phyloP scores from a whole-genome alignment of 2,797 vertebrate species.

The Delichon dasypus region DNA sequence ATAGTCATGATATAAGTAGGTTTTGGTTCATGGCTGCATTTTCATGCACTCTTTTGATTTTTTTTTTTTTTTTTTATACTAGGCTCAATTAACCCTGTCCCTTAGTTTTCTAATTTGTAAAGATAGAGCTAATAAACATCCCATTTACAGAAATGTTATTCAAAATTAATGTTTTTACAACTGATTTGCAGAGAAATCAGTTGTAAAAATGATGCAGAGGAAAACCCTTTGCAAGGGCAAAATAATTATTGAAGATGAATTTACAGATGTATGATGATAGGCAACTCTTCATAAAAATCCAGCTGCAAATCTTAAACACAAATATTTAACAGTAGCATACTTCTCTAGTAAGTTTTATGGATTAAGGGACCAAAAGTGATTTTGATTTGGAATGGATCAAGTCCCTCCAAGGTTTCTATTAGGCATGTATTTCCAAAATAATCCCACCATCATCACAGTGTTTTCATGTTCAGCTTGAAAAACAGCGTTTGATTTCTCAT shows the following conservation, averaged over 20 bases:
- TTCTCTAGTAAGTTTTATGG: not conserved
- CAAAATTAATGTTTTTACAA: not conserved
- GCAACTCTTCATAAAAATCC: not conserved
- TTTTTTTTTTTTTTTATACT: not conserved
- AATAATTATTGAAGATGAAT: not conserved
- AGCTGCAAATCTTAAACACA: conserved; percentile 14
- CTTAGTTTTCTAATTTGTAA: not conserved
- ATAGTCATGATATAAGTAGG: not conserved
- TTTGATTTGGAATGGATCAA: conserved; percentile 30
- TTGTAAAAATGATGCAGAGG: not conserved
- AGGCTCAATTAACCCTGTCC: not conserved
- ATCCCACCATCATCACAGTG: not conserved
- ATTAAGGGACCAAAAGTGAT: conserved; percentile 22
- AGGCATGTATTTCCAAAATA: not conserved
- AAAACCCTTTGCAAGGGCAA: not conserved
- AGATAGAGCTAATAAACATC: not conserved
- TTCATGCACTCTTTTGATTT: not conserved
- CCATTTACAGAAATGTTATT: not conserved
- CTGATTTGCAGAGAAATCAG: not conserved
- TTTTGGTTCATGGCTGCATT: not conserved
- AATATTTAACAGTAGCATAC: not conserved
- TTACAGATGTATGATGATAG: not conserved
- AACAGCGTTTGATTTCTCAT: not conserved
- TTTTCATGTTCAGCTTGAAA: conserved; percentile 20
- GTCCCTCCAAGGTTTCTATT: not conserved